These are phyloP conservation scores for Papilio gigon DNA, from an alignment of 2,888 invertebrate species.

Conservation along the genomic window DNA sequence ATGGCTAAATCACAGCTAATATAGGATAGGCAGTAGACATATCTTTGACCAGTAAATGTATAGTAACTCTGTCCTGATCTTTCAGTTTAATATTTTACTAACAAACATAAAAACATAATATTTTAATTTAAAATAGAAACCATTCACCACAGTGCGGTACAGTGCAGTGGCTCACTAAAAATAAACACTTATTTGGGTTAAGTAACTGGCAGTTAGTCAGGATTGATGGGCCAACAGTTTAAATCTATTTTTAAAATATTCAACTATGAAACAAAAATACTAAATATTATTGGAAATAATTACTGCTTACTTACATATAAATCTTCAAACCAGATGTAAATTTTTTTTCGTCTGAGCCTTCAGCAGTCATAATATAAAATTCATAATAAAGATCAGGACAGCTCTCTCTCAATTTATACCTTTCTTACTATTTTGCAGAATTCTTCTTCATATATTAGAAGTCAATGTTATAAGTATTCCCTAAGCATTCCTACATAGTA, in stretches of 20 bases:
- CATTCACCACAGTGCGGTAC: not conserved
- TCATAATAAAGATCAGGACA: not conserved
- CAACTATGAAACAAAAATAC: conserved; percentile 37
- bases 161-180: conserved; percentile 21
- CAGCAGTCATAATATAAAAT: not conserved
- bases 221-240: conserved; percentile 31
- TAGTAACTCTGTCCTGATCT: too few relatives aligned
- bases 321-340: not conserved
- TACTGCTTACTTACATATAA: not conserved
- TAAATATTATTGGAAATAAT: not conserved
- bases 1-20: too few relatives aligned
- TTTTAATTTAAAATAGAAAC: too few relatives aligned
- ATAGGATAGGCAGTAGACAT: too few relatives aligned
- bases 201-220: conserved; percentile 38
- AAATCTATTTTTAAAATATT: conserved; percentile 42
- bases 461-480: too few relatives aligned
- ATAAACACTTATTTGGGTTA: conserved; percentile 40
- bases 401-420: not conserved
- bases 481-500: too few relatives aligned
- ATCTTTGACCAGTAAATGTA: too few relatives aligned
- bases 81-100: too few relatives aligned
- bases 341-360: not conserved
- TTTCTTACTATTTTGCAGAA: too few relatives aligned
- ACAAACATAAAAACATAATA: too few relatives aligned
- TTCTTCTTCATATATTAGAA: too few relatives aligned